Conservation (phyloP, 2,113 vertebrate species). For the Salvator merianae region DNA sequence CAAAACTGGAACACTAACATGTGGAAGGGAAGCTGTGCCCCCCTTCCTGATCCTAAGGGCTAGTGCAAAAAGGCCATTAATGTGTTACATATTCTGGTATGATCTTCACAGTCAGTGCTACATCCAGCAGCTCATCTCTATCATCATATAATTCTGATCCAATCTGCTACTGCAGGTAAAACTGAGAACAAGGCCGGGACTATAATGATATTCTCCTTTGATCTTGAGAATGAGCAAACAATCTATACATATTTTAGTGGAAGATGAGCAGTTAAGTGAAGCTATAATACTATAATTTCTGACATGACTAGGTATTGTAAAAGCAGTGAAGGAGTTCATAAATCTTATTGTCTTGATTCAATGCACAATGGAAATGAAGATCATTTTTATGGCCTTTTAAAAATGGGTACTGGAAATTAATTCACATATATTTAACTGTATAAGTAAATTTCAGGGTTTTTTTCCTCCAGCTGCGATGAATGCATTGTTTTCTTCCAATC, state of each 20-base stretch:
- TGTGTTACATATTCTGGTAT: too few species aligned
- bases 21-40: too few species aligned
- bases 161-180: too few species aligned
- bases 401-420: not conserved
- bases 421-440: not conserved
- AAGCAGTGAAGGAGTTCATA: not conserved
- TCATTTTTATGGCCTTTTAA: not conserved
- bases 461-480: not conserved
- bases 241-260: not conserved
- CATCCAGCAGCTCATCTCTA: too few species aligned
- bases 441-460: not conserved
- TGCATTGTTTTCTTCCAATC: not conserved
- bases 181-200: too few species aligned
- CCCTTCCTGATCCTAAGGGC: too few species aligned
- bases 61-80: too few species aligned
- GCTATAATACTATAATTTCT: not conserved
- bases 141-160: too few species aligned
- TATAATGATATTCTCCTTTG: too few species aligned
- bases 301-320: not conserved
- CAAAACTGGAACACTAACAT: too few species aligned
- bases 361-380: not conserved
- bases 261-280: not conserved
- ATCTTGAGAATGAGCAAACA: too few species aligned
- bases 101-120: too few species aligned
- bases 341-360: conserved; percentile 14